Evolutionary conservation across 2,113 vertebrate species (phyloP), one percentile per base, ranked within the genome.

Genomic region (Bucco capensis): DNA sequence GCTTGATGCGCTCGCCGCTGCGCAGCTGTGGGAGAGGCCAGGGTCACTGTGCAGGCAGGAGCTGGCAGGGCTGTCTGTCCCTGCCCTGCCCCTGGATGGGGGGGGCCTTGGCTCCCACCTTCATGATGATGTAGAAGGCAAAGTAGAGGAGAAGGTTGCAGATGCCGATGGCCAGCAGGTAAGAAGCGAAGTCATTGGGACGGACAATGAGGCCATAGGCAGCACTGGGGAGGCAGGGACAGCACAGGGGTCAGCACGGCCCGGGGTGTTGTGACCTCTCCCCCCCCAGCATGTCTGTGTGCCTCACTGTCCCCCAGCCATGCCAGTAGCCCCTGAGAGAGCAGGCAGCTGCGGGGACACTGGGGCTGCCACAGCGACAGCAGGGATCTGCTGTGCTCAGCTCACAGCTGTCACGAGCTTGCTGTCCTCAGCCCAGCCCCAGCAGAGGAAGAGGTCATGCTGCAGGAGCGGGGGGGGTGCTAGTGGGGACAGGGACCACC

Each of bases 121-220:
- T 99, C 99, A 99, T 99, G 53, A 99, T 99, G 90, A 99, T 99
- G 97, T 99, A 99, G 96, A 99, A 99, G 95, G 99, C 98, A 10
- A 99, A 99, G 95, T 99, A 99, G 37, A 99, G 99, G 37, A 99
- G 98, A 88, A 99, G 98, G 97, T 99, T 99, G 97, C 99, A 99
- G 98, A 99, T 99, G 95, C 98, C 99, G 17, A 99, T 99, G 96
- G 98, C 99, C 97, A 99, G 89, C 86, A 99, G 96, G 96, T 99
- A 99, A 86, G 99, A 99, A 88, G 99, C 99, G 3, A 99, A 99
- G 95, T 99, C 99, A 12, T 99, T 99, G 33, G 99, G 99, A 71
- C 97, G 98, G 93, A 98, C 96, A 49, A 99, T 98, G 83, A 99
- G 98, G 49, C 99, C 99, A 2, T 99, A 99, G 23, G 99, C 98